Evolutionary conservation across 1,140 invertebrate genomes (phyloP), one percentile per base, ranked within the genome.

Genomic region (Drosophila malerkotliana): DNA sequence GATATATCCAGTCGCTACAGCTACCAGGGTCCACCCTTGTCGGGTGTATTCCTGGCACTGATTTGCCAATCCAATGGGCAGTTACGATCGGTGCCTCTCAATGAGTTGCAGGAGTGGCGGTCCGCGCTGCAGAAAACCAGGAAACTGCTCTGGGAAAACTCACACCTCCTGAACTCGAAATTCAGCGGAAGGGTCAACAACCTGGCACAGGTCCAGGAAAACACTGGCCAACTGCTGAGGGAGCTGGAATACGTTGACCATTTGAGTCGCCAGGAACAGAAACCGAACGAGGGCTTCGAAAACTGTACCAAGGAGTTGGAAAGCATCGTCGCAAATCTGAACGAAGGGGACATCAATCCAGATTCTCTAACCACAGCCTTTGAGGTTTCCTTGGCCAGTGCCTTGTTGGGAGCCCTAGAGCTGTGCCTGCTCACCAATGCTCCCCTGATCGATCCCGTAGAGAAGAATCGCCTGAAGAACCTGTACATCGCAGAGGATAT

Each of bases 381-480:
- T 34, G 44, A 77, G 54, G 54, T 73, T 0, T 62, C 83, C 0
- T 26, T 91, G 8, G 63, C 77, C 0, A 69, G 83, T 32, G 68
- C 72, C 10, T 26, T 92, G 1, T 66, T 90, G 51, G 91, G 90
- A 30, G 91, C 90, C 4, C 64, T 92, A 2, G 88, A 93, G 76
- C 59, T 94, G 4, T 92, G 91, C 14, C 61, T 93, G 18, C 68
- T 93, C n/a, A 93, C 92, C 0, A 92, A 93, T 75, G 74, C 94
- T 0, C 91, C 94, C 0, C 79, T 93, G 1, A 94, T 97, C 14
- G 97, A 97, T 93, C 96, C 96, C 1, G 94, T 96, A 0, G 93
- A 95, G 48, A 97, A 96, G 85, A 93, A 95, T 39, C 92, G 93
- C 1, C 84, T 97, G 0, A 96, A 96, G 90, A 92, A 95, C 4